Percentiles rank a stretch among this genome's conserved stretches.
phyloP scores from a whole-genome alignment of 1,140 invertebrate genomes.

The Drosophila littoralis region DNA sequence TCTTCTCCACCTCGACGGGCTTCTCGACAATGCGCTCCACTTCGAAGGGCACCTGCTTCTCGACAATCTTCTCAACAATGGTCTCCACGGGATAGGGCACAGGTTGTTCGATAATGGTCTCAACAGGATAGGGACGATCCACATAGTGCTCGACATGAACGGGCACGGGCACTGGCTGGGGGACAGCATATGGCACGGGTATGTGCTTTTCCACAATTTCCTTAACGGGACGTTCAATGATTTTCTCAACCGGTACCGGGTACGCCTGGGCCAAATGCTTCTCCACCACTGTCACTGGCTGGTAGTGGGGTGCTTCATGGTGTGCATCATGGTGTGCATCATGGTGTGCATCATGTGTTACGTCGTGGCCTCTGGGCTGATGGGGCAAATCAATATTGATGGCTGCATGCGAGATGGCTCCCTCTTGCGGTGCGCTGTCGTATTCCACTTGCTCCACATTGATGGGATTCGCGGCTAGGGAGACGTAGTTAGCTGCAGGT shows the following conservation, averaged over 20 bases:
- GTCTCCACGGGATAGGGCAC: constrained; percentile 85
- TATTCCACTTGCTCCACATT: constrained; percentile 67
- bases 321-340: constrained; percentile 12
- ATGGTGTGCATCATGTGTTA: constrained; percentile 12
- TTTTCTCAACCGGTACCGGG: constrained; percentile 65
- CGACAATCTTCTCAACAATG: constrained; percentile 77
- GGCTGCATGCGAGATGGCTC: constrained; percentile 44
- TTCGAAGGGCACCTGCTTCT: constrained; percentile 75
- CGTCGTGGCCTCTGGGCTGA: not conserved
- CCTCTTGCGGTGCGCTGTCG: constrained; percentile 62
- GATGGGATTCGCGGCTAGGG: constrained; percentile 68
- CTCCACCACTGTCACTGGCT: constrained; percentile 71
- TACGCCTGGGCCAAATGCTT: constrained; percentile 85
- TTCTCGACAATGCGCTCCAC: constrained; percentile 87
- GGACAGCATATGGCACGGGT: constrained; percentile 86
- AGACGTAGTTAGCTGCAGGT: constrained; percentile 42
- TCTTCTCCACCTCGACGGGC: constrained; percentile 85
- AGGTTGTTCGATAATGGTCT: constrained; percentile 84
- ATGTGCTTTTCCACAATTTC: constrained; percentile 85
- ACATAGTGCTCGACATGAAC: constrained; percentile 85
- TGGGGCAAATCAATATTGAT: constrained; percentile 36
- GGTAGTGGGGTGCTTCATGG: constrained; percentile 3
- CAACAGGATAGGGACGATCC: constrained; percentile 83
- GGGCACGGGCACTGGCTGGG: constrained; percentile 85
- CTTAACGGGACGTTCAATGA: constrained; percentile 85